Evolutionary conservation across 2,797 vertebrate species (phyloP), one percentile per base, ranked within the genome.

Genomic region (Xiphophorus birchmanni): DNA sequence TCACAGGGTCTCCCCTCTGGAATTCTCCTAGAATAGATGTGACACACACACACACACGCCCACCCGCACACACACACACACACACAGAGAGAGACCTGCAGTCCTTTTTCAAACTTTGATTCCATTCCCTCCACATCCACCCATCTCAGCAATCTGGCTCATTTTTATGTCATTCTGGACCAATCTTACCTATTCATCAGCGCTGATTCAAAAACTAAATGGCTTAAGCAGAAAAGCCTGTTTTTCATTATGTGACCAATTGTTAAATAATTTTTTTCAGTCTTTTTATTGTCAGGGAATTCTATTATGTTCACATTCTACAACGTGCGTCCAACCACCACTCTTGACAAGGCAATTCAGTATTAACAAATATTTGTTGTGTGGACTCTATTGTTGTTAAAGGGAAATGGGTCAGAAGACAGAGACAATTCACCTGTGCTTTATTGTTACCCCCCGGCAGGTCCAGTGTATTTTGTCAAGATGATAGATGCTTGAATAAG

Each of bases 1-100:
- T 95, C 93, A 95, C 93, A 91, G 91, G 88, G 93, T 95, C 93
- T 93, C 93, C 93, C 95, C 92, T 93, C 80, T 93, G 92, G 92
- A 94, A 95, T 95, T 95, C 92, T 94, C 94, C 92, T 79, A 94
- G 94, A 95, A 96, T 96, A 95, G 93, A 92, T 86, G 81, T 60
- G 72, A 67, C 81, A 84, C 81, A 84, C 86, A 74, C 74, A 67
- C 75, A 71, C 82, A 17, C 58, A 18, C 60, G 0, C 12, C 0
- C 78, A 58, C 80, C 73, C 74, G 52, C 75, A 73, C 82, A 86
- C 84, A 83, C 73, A 76, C 73, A 76, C 60, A 10, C 60, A 37
- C 60, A 3, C 13, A 4, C 37, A 35, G 13, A 18, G 5, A 40
- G 37, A 42, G 37, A 23, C 65, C 65, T 60, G 56, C 11, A 6